Evolutionary conservation across 1,140 invertebrate species (phyloP), one percentile per base, ranked within the genome.

Genomic region (Listronotus oregonensis): DNA sequence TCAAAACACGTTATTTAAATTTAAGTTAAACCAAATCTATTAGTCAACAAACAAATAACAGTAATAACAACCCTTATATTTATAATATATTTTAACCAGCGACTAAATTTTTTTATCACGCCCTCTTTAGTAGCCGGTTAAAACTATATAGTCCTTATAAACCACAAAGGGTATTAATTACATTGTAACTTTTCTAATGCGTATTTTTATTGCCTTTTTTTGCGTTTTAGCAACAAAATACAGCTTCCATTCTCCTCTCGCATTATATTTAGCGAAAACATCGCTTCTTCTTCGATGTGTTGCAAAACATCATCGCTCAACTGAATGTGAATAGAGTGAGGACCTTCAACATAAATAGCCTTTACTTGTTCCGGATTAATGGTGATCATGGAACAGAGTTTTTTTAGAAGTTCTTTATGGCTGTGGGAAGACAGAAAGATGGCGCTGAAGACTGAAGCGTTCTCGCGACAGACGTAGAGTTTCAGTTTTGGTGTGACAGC

Each of bases 401-500:
- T 93, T 60, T 81, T 80, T 15, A 85, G 17, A 17, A 96, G 77
- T 66, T 91, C 89, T 18, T 75, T 76, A 52, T 86, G 86, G n/a
- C 83, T 87, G 18, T 89, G 82, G 10, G 81, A 81, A 42, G 89
- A 84, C 61, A 96, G 79, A 74, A 92, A 94, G 11, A 95, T 80
- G n/a, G 90, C 90, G 79, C 90, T 88, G 83, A 90, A 95, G 6
- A 90, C 83, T 59, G 80, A 82, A 46, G 79, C 81, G 70, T 86
- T 84, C 58, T 90, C 86, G 64, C 88, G 78, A 67, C 89, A 90
- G 44, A 93, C 86, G 76, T 93, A 95, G 14, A 95, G 80, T 3
- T 90, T 93, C 57, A 94, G 81, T 52, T 90, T 86, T 0, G 92
- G 91, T 15, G 86, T 82, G 58, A 92, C 88, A 18, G 85, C 81